Conservation (phyloP, 1,140 invertebrate genomes). For the Melipona quadrifasciata region DNA sequence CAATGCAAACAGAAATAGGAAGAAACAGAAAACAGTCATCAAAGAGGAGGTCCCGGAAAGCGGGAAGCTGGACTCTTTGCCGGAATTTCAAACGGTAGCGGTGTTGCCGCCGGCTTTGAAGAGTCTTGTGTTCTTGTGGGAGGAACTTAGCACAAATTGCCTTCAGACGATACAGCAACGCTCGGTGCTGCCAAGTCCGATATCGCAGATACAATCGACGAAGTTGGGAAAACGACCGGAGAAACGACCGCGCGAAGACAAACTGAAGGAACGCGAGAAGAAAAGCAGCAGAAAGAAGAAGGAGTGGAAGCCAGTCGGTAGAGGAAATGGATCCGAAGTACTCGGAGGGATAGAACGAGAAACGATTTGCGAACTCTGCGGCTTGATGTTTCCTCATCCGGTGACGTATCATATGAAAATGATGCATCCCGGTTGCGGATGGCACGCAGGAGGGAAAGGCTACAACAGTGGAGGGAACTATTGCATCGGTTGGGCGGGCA, state of each 20-base stretch:
- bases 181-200: slow-evolving; percentile 79
- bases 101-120: slow-evolving; percentile 93
- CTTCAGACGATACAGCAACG: slow-evolving; percentile 86
- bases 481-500: slow-evolving; percentile 93
- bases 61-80: slow-evolving; percentile 73
- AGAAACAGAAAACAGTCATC: slow-evolving; percentile 82
- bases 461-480: slow-evolving; percentile 93
- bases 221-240: slow-evolving; percentile 77
- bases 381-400: slow-evolving; percentile 88
- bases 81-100: slow-evolving; percentile 84
- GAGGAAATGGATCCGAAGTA: slow-evolving; percentile 66
- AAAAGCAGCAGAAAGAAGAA: slow-evolving; percentile 84
- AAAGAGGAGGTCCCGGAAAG: slow-evolving; percentile 83
- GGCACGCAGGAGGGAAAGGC: slow-evolving; percentile 92
- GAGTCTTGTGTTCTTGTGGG: slow-evolving; percentile 92
- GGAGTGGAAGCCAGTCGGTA: slow-evolving; percentile 79
- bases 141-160: slow-evolving; percentile 89
- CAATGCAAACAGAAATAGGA: slow-evolving; percentile 85
- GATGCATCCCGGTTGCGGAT: slow-evolving; percentile 94
- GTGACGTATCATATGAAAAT: slow-evolving; percentile 96
- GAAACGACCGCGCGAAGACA: slow-evolving; percentile 78
- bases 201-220: slow-evolving; percentile 78
- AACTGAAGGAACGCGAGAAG: slow-evolving; percentile 81
- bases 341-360: slow-evolving; percentile 80
- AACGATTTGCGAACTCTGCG: slow-evolving; percentile 94